Percentiles rank a stretch among this genome's conserved stretches.
phyloP scores from a whole-genome alignment of 2,888 invertebrate species.

The Pherbina coryleti region DNA sequence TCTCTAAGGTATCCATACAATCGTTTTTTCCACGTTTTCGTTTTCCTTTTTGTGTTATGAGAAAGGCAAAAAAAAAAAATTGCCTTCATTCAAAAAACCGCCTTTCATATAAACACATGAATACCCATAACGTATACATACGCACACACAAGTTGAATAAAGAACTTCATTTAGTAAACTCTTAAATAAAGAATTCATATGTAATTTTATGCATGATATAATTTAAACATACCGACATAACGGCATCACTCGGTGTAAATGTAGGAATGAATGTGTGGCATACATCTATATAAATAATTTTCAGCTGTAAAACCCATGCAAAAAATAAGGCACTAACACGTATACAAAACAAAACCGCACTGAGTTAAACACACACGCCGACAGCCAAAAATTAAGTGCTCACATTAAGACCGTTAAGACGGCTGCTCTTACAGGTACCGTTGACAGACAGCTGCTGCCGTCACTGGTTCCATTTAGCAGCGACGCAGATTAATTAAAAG shows the following conservation, averaged over 20 bases:
- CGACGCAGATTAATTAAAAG: conserved; percentile 58
- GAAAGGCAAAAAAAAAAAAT: too few species aligned
- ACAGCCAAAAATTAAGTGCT: conserved; percentile 15
- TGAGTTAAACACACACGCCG: not conserved
- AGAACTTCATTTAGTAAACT: conserved; percentile 48
- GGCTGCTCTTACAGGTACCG: not conserved
- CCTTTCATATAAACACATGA: conserved; percentile 52
- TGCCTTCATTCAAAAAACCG: conserved; percentile 34
- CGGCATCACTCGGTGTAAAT: not conserved
- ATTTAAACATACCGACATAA: conserved; percentile 51
- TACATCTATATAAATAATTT: conserved; percentile 44
- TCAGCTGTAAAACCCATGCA: conserved; percentile 20
- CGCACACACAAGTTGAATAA: conserved; percentile 16
- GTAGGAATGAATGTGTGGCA: not conserved
- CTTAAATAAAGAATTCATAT: conserved; percentile 59
- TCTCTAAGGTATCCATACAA: too few species aligned
- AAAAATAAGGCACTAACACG: not conserved
- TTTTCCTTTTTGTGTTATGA: too few species aligned
- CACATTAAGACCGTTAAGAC: not conserved
- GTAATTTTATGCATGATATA: conserved; percentile 61
- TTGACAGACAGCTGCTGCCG: not conserved
- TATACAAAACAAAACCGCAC: not conserved
- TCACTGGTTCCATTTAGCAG: not conserved
- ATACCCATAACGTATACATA: conserved; percentile 22
- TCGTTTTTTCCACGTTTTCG: too few species aligned